A percentile compares a stretch with the other conserved stretches of the same genome.
Conservation (phyloP, 2,113 vertebrate species). For the Daubentonia madagascariensis region DNA sequence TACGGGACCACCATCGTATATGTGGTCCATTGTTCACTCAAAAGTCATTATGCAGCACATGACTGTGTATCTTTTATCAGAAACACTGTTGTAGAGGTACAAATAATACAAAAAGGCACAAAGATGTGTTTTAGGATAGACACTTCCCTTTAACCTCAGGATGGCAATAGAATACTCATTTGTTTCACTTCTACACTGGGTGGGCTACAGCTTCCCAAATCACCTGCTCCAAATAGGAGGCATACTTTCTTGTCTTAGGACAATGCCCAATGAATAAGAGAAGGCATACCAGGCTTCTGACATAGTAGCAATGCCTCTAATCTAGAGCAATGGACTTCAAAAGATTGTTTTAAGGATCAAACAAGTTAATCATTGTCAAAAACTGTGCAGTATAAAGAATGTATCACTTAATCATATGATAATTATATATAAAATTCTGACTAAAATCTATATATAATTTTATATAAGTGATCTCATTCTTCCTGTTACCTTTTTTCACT, state of each 20-base stretch:
- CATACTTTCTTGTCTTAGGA: not conserved
- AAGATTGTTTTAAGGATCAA: not conserved
- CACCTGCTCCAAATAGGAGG: not conserved
- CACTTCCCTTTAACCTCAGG: not conserved
- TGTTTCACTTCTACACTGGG: not conserved
- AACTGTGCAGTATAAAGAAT: not conserved
- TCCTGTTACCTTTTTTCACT: not conserved
- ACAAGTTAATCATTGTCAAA: not conserved
- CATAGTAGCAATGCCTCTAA: not conserved
- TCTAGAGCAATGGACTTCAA: not conserved
- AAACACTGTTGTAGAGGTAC: not conserved
- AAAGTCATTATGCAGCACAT: not conserved
- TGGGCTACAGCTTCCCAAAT: not conserved
- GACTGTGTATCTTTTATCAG: not conserved
- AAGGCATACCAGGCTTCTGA: not conserved
- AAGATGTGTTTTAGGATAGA: conserved; percentile 8
- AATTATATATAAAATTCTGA: not conserved
- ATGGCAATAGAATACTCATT: not conserved
- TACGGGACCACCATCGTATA: not conserved
- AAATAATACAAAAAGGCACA: not conserved
- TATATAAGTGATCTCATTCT: not conserved
- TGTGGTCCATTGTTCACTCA: not conserved
- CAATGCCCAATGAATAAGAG: not conserved
- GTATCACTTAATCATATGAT: not conserved
- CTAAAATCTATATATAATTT: not conserved